Percentiles rank a stretch among this genome's conserved stretches.
Evolutionary conservation across 2,113 vertebrate species (phyloP).

Genomic region (Prinia subflava): DNA sequence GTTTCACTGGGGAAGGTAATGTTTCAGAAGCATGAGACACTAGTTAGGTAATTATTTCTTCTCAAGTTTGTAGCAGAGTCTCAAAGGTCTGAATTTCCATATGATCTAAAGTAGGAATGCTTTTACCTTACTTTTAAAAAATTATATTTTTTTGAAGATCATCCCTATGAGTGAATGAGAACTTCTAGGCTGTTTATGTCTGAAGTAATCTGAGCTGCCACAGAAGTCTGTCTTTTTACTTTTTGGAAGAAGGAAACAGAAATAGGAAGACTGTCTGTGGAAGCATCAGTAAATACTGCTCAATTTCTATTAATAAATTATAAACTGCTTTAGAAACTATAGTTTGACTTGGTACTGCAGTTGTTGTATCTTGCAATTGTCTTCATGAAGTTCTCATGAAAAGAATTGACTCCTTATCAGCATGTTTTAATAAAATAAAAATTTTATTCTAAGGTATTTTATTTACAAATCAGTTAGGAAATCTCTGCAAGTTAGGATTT

Average conservation of each 20-base stretch:
- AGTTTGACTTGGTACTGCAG: neutral
- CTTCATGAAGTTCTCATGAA: neutral
- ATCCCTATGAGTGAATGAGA: neutral
- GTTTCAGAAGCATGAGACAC: neutral
- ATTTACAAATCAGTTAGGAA: neutral
- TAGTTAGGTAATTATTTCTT: neutral
- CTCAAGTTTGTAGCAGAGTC: neutral
- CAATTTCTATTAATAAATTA: neutral
- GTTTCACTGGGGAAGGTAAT: neutral
- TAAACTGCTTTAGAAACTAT: neutral
- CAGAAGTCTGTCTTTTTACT: neutral
- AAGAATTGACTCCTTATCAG: neutral
- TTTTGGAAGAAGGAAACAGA: neutral
- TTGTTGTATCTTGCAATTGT: neutral
- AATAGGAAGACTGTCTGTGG: neutral
- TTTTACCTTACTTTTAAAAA: neutral
- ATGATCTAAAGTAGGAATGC: neutral
- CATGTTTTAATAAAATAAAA: neutral
- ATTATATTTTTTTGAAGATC: neutral
- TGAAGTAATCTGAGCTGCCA: neutral
- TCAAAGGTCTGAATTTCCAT: neutral
- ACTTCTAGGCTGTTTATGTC: neutral
- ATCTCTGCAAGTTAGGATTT: neutral
- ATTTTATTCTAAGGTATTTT: neutral
- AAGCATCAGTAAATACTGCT: neutral